These are phyloP conservation scores for Cyclophora albipunctata DNA, from an alignment of 2,888 invertebrate genomes.

Conservation along the genomic window DNA sequence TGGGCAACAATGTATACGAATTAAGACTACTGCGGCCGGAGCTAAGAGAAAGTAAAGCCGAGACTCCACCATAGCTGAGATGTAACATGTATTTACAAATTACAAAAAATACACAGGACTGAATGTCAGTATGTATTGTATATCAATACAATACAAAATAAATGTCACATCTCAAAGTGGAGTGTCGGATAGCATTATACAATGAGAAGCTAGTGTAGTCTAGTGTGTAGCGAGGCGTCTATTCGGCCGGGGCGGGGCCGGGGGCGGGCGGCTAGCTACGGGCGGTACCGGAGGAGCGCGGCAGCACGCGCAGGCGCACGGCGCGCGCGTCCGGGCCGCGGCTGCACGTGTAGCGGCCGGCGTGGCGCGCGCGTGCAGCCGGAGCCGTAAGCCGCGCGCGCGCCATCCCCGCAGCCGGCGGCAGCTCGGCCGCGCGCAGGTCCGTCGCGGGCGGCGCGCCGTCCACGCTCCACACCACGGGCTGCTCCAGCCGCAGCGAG, in stretches of 20 bases:
- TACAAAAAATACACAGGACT: too few relatives aligned
- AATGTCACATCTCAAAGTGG: too few relatives aligned
- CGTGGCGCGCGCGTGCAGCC: constrained; percentile 42
- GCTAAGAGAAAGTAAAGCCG: background rate
- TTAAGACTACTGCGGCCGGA: background rate
- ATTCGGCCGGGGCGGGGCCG: constrained; percentile 12
- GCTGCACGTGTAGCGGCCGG: constrained; percentile 51
- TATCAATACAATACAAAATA: too few relatives aligned
- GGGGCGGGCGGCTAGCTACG: constrained; percentile 13
- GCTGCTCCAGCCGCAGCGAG: constrained; percentile 47
- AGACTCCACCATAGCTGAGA: background rate
- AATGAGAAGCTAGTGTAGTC: too few relatives aligned
- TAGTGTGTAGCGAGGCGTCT: background rate
- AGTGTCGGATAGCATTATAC: too few relatives aligned
- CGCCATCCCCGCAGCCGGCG: constrained; percentile 30
- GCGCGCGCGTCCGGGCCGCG: constrained; percentile 31
- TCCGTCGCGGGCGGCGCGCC: constrained; percentile 41
- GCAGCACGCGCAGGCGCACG: constrained; percentile 40
- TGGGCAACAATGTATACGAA: background rate
- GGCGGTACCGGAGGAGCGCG: constrained; percentile 16
- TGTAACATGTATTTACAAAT: too few relatives aligned
- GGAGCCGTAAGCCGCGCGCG: constrained; percentile 36
- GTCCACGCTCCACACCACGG: constrained; percentile 40
- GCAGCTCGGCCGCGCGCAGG: constrained; percentile 38
- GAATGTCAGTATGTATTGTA: too few relatives aligned